Base-by-base conservation (phyloP, 2,888 invertebrate genomes). In the Ptilodon capucinus region DNA sequence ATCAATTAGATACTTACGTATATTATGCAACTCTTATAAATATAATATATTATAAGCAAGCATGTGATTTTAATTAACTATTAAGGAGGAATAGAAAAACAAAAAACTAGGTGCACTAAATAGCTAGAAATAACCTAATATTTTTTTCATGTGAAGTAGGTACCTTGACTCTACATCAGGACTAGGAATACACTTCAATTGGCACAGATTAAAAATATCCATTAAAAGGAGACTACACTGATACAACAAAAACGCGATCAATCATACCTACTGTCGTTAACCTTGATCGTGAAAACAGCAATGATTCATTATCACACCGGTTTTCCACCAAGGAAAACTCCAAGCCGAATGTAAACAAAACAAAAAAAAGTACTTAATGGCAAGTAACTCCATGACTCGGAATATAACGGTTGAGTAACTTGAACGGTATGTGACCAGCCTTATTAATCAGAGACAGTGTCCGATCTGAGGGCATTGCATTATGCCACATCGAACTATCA, bases 401-500 rank as follows among this genome's bases (percentile, higher is more conserved):
- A 60, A 41, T 43, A 49, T 18, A 45, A 17, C 42, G 50, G 45
- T 48, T 47, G 48, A 59, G 46, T 61, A 57, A 57, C 38, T 45
- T 9, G 40, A 28, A 9, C 17, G 44, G 48, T 64, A 47, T 60
- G 55, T 17, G 46, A 18, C 34, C 39, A 40, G 54, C 54, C 52
- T 59, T 59, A 62, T 41, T 40, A 23, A 51, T 52, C 48, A 52
- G 36, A 28, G 51, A 52, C 42, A 42, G 19, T 51, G 13, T 19
- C 54, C 62, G 50, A 54, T 58, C 63, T 44, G 53, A 48, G 54
- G 61, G 64, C 57, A 55, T 52, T 49, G 34, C 42, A 49, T 61
- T 65, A 61, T 64, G 54, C 64, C 59, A 66, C 54, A 51, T 57
- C 48, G 57, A 57, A 43, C 53, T 54, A 53, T 54, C 48, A 59